Percentiles rank a stretch among this genome's conserved stretches.
These are phyloP conservation scores for Armadillidium nasatum DNA, from an alignment of 1,140 invertebrate genomes.

Conservation along the genomic window DNA sequence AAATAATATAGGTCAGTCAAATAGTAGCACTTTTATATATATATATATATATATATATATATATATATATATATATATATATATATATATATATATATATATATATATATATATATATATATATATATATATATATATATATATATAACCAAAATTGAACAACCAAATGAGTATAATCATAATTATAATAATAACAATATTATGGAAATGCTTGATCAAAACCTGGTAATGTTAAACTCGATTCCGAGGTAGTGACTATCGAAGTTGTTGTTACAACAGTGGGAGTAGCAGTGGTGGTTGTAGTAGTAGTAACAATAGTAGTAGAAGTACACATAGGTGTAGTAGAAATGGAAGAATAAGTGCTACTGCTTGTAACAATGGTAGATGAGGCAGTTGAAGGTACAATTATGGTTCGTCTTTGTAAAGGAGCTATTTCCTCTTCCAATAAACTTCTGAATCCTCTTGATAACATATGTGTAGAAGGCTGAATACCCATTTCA, in stretches of 20 bases:
- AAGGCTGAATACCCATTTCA: not conserved
- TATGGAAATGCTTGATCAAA: slow-evolving; percentile 44
- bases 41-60: not conserved
- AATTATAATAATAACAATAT: slow-evolving; percentile 7
- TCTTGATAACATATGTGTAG: slow-evolving; percentile 21
- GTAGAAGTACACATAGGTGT: not conserved
- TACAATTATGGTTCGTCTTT: not conserved
- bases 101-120: not conserved
- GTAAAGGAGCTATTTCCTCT: not conserved
- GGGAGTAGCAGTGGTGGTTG: not conserved
- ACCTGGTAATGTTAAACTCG: slow-evolving; percentile 35
- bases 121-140: not conserved
- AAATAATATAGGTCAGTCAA: not conserved
- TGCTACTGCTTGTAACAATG: slow-evolving; percentile 23
- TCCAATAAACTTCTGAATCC: slow-evolving; percentile 24
- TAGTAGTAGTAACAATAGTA: slow-evolving; percentile 24
- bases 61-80: not conserved
- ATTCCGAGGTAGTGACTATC: slow-evolving; percentile 20
- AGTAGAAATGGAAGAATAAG: slow-evolving; percentile 26
- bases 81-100: not conserved
- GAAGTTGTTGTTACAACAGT: slow-evolving; percentile 26
- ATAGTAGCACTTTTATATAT: not conserved
- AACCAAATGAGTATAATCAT: not conserved
- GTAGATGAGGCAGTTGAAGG: slow-evolving; percentile 24
- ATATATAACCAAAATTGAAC: not conserved